phyloP scores from a whole-genome alignment of 2,888 invertebrate species.

The Ormyrus rosae region DNA sequence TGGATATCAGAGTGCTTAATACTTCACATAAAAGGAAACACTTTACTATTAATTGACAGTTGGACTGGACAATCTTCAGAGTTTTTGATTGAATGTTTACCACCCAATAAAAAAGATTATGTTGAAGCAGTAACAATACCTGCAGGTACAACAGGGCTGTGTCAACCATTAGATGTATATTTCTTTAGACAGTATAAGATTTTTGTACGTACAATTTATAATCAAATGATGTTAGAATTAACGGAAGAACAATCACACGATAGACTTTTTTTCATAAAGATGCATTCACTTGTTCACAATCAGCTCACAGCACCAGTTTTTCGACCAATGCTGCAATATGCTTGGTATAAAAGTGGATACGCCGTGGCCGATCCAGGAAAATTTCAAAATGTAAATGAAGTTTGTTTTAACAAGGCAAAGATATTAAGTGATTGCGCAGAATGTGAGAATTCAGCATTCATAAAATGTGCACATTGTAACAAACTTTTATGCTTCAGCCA shows the following conservation, averaged over 20 bases:
- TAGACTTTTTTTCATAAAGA: background rate
- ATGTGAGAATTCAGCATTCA: slow-evolving; percentile 9
- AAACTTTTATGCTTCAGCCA: slow-evolving; percentile 9
- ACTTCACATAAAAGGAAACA: slow-evolving; percentile 8
- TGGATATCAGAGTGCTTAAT: slow-evolving; percentile 22
- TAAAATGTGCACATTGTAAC: slow-evolving; percentile 15
- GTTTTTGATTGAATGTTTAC: background rate
- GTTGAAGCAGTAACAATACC: slow-evolving; percentile 15
- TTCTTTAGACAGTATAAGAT: slow-evolving; percentile 4
- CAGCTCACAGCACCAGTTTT: slow-evolving; percentile 3
- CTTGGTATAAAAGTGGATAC: background rate
- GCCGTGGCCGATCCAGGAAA: background rate
- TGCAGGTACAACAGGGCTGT: slow-evolving; percentile 6
- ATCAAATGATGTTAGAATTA: background rate
- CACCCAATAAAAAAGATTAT: slow-evolving; percentile 2
- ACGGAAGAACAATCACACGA: slow-evolving; percentile 1
- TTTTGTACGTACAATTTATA: slow-evolving; percentile 2
- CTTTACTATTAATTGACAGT: slow-evolving; percentile 19
- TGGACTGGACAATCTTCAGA: slow-evolving; percentile 13
- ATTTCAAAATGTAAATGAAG: background rate
- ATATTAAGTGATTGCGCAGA: slow-evolving; percentile 8
- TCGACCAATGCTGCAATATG: slow-evolving; percentile 3
- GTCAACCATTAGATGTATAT: too few relatives aligned
- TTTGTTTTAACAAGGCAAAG: background rate
- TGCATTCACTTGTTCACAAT: slow-evolving; percentile 7